These are phyloP conservation scores for Hylaeus anthracinus DNA, from an alignment of 1,140 invertebrate species.

Conservation along the genomic window DNA sequence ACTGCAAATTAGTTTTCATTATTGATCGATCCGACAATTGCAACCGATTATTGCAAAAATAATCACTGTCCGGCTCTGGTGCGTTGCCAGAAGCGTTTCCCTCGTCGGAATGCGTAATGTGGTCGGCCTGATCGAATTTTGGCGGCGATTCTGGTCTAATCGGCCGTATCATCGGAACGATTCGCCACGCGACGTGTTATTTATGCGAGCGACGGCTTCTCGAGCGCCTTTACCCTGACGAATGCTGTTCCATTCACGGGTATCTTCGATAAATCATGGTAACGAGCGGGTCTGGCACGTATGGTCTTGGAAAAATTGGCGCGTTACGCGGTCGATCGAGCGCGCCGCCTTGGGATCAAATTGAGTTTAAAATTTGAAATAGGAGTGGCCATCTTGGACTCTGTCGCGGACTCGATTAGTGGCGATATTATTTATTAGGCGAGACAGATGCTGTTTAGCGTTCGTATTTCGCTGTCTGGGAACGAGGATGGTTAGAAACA, in stretches of 20 bases:
- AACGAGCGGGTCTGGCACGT: constrained; percentile 3
- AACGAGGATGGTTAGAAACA: no score
- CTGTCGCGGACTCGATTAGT: no score
- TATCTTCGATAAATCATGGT: constrained; percentile 17
- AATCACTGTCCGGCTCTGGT: no score
- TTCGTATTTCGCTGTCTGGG: no score
- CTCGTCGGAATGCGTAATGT: constrained; percentile 19
- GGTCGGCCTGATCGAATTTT: constrained; percentile 29
- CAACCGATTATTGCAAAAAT: no score
- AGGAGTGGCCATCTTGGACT: no score
- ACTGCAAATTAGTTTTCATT: no score
- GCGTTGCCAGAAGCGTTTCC: neutral
- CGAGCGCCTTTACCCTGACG: neutral
- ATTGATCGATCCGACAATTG: no score
- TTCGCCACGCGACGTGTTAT: constrained; percentile 5
- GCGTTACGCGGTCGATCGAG: neutral
- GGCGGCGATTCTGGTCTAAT: constrained; percentile 34
- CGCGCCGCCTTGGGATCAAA: neutral
- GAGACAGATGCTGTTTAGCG: no score
- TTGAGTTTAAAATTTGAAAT: constrained; percentile 11
- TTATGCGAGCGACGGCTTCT: constrained; percentile 2
- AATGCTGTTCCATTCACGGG: constrained; percentile 8
- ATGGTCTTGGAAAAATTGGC: constrained; percentile 19
- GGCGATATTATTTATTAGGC: no score
- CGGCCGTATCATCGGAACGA: constrained; percentile 12